Evolutionary conservation across 2,797 vertebrate species (phyloP), one percentile per base, ranked within the genome.

Genomic region (Pseudochromis fuscus): DNA sequence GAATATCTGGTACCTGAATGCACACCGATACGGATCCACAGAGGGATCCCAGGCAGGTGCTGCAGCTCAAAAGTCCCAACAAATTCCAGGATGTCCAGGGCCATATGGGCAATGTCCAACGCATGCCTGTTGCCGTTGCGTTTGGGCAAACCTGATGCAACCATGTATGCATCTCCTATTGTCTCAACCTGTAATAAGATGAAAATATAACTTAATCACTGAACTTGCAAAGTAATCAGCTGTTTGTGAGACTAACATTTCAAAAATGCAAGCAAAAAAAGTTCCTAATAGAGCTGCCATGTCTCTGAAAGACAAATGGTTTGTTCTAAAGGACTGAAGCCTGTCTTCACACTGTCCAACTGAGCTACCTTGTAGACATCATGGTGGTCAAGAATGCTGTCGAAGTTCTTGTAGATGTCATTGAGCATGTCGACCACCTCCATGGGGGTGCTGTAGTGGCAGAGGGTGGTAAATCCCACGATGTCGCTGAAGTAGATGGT

Each of bases 371-470:
- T 99, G 83, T 99, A 99, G 83, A 99, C 98, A 13, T 99, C 97
- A 3, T 99, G 97, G 82, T 96, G 93, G 82, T 99, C 97, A 1
- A 99, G 94, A 80, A 99, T 98, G 88, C 95, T 96, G 87, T 99
- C 98, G 56, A 98, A 99, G 86, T 95, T 97, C 92, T 96, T 97
- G 89, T 99, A 99, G 93, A 99, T 95, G 82, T 98, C 94, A 0
- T 99, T 99, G 55, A 99, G 95, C 97, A 99, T 98, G 94, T 98
- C 95, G 25, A 99, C 97, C 90, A 99, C 97, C 88, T 99, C 96
- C 95, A 99, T 99, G 71, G 98, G 98, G 0, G 96, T 97, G 93
- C 98, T 99, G 91, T 97, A 96, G 88, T 96, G 96, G 93, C 98
- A 99, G 63, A 99, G 94, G 0, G 97, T 99, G 55, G 98, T 99